Percentiles rank a stretch among this genome's conserved stretches.
These are phyloP conservation scores for Corythaeola cristata DNA, from an alignment of 2,113 vertebrate species.

Conservation along the genomic window DNA sequence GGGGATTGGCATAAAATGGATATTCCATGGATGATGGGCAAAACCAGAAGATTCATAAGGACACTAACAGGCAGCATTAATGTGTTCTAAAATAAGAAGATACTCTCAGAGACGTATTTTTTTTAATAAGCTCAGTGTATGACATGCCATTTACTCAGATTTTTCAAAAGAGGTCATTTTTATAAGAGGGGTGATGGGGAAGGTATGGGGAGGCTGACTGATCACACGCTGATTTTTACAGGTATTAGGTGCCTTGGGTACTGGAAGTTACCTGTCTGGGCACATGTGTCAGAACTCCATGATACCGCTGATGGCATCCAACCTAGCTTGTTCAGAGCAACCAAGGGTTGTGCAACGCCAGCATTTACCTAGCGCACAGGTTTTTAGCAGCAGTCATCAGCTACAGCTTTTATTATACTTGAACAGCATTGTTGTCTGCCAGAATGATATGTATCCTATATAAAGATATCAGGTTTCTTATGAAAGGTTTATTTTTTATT, in stretches of 20 bases:
- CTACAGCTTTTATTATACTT: background rate
- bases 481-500: background rate
- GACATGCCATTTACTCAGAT: background rate
- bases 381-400: background rate
- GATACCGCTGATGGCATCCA: background rate
- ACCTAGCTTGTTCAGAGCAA: background rate
- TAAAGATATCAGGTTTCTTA: background rate
- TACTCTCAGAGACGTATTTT: background rate
- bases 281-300: background rate
- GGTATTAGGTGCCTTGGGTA: background rate
- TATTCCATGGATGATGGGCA: background rate
- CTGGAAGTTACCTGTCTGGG: background rate
- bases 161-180: background rate
- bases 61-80: background rate
- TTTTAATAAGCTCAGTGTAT: background rate
- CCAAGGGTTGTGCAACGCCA: background rate
- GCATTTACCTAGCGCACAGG: rapidly evolving
- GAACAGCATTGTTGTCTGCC: background rate
- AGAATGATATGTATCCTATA: background rate
- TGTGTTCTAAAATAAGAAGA: background rate
- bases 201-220: background rate
- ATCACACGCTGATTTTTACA: background rate
- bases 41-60: background rate
- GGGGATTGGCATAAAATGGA: background rate
- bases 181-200: background rate